A percentile compares a stretch with the other conserved stretches of the same genome.
These are phyloP conservation scores for Protonemura montana DNA, from an alignment of 2,888 invertebrate genomes.

Conservation along the genomic window DNA sequence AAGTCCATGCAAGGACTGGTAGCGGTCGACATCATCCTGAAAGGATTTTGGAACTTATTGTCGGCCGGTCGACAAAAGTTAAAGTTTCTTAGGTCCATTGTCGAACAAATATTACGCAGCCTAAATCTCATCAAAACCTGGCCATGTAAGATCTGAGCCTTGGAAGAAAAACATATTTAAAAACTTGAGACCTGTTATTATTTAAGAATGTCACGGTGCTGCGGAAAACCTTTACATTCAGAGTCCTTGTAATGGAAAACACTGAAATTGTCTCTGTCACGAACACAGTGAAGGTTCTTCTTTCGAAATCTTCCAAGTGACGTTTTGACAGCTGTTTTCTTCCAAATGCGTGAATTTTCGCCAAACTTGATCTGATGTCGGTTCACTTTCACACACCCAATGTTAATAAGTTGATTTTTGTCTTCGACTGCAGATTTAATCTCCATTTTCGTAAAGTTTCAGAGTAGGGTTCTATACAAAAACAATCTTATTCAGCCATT, in stretches of 20 bases:
- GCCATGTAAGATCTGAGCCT: background rate
- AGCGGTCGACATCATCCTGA: background rate
- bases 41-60: conserved; percentile 3
- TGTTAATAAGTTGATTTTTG: background rate
- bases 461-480: background rate
- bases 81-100: background rate
- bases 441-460: background rate
- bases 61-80: background rate
- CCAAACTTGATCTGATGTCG: background rate
- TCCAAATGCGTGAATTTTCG: background rate
- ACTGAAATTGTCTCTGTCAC: background rate
- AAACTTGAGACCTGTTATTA: background rate
- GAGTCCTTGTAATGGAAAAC: background rate
- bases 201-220: background rate
- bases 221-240: background rate
- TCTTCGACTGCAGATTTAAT: background rate
- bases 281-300: background rate
- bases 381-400: background rate
- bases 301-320: conserved; percentile 32
- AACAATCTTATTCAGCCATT: conserved; percentile 16
- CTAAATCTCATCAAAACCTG: background rate
- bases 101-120: background rate
- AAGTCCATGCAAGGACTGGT: background rate
- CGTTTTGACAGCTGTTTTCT: conserved; percentile 37
- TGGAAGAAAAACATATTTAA: background rate